Base-by-base conservation (phyloP, 2,797 vertebrate species). In the Taenioides sp. region DNA sequence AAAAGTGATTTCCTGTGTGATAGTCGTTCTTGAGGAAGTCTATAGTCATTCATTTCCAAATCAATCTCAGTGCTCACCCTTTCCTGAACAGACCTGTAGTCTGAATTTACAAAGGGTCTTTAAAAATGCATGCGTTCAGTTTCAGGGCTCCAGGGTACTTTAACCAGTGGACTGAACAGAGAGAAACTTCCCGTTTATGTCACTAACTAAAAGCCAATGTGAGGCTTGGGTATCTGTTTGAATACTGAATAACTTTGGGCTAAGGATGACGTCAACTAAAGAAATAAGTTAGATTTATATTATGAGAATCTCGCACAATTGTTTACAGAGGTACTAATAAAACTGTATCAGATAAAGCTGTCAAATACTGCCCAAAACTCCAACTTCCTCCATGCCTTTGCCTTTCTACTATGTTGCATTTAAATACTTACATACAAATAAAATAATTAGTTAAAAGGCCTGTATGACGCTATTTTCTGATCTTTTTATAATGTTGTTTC, bases 101-200 rank as follows among this genome's bases (percentile, higher is more conserved):
- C 71, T 80, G 75, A 85, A 83, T 86, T 77, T 55, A 59, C 83
- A 85, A 67, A 66, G 1, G 17, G 50, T 27, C 54, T 74, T 84
- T 71, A 76, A 87, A 79, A 79, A 77, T 77, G 62, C 10, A 86
- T 75, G 23, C 7, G 67, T 74, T 43, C n/a, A 37, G 76, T 81
- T 76, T 70, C 34, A 70, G 28, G 65, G 47, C 34, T 37, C 34
- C 34, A 37, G 34, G 34, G 34, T 37, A 37, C 34, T 37, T 37
- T 37, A 10, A 34, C 27, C 34, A 0, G 31, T 50, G 61, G 22
- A 61, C 7, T 70, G 64, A 57, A 68, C 17, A 58, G 25, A 75
- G 71, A 73, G 50, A 31, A 68, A 58, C 2, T 47, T 20, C 40
- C 34, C 37, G 61, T 47, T 64, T 18, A 65, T 37, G 58, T 80